phyloP scores from a whole-genome alignment of 2,113 vertebrate species.

The Chaetodon auriga region DNA sequence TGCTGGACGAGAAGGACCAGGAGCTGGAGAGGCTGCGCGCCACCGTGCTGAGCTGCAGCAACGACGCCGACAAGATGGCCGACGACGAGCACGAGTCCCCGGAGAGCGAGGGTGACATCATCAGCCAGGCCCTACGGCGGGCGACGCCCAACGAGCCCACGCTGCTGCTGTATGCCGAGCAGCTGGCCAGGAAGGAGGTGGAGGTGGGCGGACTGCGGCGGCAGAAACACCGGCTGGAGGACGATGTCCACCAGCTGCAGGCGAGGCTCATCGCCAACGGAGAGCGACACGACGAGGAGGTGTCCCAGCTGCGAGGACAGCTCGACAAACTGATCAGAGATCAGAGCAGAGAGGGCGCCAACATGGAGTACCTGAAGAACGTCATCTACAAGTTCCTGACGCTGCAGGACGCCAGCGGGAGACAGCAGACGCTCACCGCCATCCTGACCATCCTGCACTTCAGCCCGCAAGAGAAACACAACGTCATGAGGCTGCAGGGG shows the following conservation, averaged over 20 bases:
- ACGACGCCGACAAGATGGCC: not conserved
- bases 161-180: constrained; percentile 92
- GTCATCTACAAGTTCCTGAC: constrained; percentile 92
- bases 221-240: constrained; percentile 88
- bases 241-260: constrained; percentile 87
- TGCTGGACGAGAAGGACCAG: constrained; percentile 92
- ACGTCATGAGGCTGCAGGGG: constrained; percentile 83
- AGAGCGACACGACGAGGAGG: constrained; percentile 87
- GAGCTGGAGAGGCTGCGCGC: constrained; percentile 90
- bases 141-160: constrained; percentile 84
- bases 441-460: constrained; percentile 96
- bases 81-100: fast-evolving
- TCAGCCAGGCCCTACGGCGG: constrained; percentile 85
- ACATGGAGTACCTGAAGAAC: constrained; percentile 98
- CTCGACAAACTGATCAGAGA: constrained; percentile 89
- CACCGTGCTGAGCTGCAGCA: constrained; percentile 21
- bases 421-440: constrained; percentile 93
- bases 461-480: constrained; percentile 91
- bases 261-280: constrained; percentile 82
- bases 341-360: constrained; percentile 91
- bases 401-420: constrained; percentile 87
- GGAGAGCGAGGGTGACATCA: constrained; percentile 77
- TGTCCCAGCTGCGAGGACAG: constrained; percentile 67
- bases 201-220: constrained; percentile 86
- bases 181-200: constrained; percentile 92